Evolutionary conservation across 2,888 invertebrate species (phyloP), one percentile per base, ranked within the genome.

Genomic region (Serripes groenlandicus): DNA sequence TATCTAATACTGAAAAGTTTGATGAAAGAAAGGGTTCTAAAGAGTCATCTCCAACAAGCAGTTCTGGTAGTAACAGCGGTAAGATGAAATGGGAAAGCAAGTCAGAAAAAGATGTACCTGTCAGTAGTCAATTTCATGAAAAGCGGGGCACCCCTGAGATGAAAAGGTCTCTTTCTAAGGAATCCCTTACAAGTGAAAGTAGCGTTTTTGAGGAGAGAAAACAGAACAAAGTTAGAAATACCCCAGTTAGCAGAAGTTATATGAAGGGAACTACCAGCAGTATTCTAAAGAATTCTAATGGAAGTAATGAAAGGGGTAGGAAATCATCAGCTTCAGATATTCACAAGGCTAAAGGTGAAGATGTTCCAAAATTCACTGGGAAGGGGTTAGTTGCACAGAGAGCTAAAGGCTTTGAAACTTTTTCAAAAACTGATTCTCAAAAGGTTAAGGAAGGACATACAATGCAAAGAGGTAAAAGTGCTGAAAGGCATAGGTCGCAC

Each of bases 241-340:
- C 64, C 23, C 15, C 49, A 15, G 49, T 21, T 21, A 73, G 26
- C 26, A 11, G 34, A n/a, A 32, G 76, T 60, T 84, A 86, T 32
- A 86, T 84, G 86, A 84, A 82, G 70, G 81, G 86, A 3, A 86
- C 86, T 21, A 77, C 86, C 28, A 86, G 86, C 32, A 84, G 86
- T 64, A 52, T 62, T 28, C 58, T 80, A n/a, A 86, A 86, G 58
- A 84, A 72, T 21, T 68, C 54, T 32, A 64, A 32, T 28, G 68
- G 68, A 23, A 35, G 2, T 52, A 23, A n/a, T 30, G 76, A 71
- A 3, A 76, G 72, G 60, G 34, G 26, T 7, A 70, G 83, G 52
- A 86, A 83, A 68, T 49, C 66, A 15, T 86, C 79, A 34, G 77
- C 77, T n/a, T 79, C 83, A 62, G 83, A 81, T 49, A 79, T 83